Base-by-base conservation (phyloP, 1,140 invertebrate genomes). In the Nylanderia fulva region DNA sequence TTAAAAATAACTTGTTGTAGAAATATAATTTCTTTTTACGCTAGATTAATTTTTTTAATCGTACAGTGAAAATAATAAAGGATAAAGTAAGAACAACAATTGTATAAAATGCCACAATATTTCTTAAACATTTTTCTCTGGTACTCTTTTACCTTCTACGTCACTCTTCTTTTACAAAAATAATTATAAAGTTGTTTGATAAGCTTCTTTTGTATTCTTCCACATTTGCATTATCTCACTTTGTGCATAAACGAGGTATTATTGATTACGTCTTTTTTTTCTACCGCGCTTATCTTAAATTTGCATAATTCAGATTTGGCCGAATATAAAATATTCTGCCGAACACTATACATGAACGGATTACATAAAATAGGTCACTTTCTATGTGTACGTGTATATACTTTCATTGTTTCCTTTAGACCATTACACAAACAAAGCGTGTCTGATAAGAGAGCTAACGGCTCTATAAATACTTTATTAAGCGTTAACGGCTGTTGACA, bases 281-380 rank as follows among this genome's bases (percentile, higher is more conserved):
- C 8, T 21, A 72, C 54, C 8, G 7, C 24, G 58, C 56, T 33
- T 66, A n/a, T 27, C 13, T 42, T 21, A 52, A 24, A 42, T 58
- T 58, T 74, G 54, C 69, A 72, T 72, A 56, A 72, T 64, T 64
- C 3, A 24, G 21, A 66, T 66, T 66, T 45, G 36, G 36, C 66
- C 1, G 6, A 36, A 76, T 21, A 76, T 76, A 76, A 76, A 58
- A 9, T 58, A 13, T 1, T 33, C 24, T 15, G 27, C 7, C 15
- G 21, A 39, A 18, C 29, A 48, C 13, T 11, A 33, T 39, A 29
- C 7, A 36, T 39, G 36, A 18, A 11, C 15, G 36, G 13, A 48
- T 42, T 60, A 6, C 2, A 48, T 48, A 27, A 54, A 48, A 48
- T 24, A 4, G 15, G 24, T 69, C 66, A 48, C 2, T 69, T 13